Conservation (phyloP, 2,888 invertebrate species). For the Melanotus villosus region DNA sequence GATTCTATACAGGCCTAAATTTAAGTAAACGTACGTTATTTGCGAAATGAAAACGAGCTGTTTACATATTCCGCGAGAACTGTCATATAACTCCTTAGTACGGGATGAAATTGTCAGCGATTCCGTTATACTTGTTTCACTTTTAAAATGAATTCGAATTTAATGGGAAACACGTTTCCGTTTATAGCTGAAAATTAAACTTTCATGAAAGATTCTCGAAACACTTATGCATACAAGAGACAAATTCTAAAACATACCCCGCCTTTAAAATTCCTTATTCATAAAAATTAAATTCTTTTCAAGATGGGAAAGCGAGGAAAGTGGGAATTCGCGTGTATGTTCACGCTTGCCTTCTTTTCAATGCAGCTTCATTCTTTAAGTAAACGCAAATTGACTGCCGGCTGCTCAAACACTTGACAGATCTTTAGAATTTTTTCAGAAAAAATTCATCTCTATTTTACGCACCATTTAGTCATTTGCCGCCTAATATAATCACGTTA, state of each 20-base stretch:
- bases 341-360: slow-evolving; percentile 36
- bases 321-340: slow-evolving; percentile 26
- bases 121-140: background rate
- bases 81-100: background rate
- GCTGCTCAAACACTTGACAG: slow-evolving; percentile 33
- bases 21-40: slow-evolving; percentile 1
- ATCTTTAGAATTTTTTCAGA: slow-evolving; percentile 30
- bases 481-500: slow-evolving; percentile 24
- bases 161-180: background rate
- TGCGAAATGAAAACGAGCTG: background rate
- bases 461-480: slow-evolving; percentile 28
- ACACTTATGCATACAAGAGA: background rate
- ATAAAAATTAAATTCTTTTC: slow-evolving; percentile 14
- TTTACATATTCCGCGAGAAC: background rate
- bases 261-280: slow-evolving; percentile 7
- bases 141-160: background rate
- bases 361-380: slow-evolving; percentile 31
- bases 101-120: background rate
- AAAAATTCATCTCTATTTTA: slow-evolving; percentile 29
- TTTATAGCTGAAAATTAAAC: background rate
- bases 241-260: background rate
- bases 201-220: background rate
- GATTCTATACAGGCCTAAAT: background rate
- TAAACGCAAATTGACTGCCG: slow-evolving; percentile 35
- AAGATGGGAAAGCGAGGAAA: slow-evolving; percentile 9